These are phyloP conservation scores for Haemorhous mexicanus DNA, from an alignment of 2,113 vertebrate species.

Conservation along the genomic window DNA sequence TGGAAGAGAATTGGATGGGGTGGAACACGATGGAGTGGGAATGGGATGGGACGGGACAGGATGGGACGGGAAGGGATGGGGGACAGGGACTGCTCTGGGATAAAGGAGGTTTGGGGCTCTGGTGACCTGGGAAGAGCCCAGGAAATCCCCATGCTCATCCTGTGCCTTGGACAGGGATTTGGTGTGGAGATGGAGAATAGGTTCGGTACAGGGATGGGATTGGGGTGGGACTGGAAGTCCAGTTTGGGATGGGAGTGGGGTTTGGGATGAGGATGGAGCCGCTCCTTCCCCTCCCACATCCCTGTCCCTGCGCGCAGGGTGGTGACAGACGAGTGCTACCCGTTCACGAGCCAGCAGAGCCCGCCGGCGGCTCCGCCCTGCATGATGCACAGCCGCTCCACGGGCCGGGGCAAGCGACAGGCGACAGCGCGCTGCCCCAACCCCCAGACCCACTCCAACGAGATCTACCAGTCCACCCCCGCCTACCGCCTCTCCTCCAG, in stretches of 20 bases:
- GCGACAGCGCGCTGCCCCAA: conserved; percentile 90
- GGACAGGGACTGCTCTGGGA: not conserved
- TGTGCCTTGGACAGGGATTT: not conserved
- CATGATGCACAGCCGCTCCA: conserved; percentile 94
- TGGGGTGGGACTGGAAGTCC: not conserved
- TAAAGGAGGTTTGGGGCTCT: not conserved
- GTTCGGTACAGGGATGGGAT: accelerated
- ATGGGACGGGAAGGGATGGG: not conserved
- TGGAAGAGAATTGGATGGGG: too few relatives aligned
- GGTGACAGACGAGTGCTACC: conserved; percentile 94
- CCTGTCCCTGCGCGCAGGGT: conserved; percentile 70
- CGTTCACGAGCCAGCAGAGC: conserved; percentile 76
- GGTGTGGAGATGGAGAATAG: too few relatives aligned
- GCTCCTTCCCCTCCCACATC: not conserved
- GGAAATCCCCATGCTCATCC: accelerated
- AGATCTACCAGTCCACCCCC: conserved; percentile 96
- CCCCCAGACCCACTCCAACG: conserved; percentile 79
- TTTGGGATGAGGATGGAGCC: not conserved
- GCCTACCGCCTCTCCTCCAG: conserved; percentile 90
- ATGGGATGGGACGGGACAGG: too few relatives aligned
- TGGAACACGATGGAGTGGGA: too few relatives aligned
- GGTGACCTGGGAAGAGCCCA: not conserved
- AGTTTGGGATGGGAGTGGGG: accelerated
- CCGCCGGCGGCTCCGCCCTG: conserved; percentile 69
- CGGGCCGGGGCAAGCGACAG: conserved; percentile 91